Evolutionary conservation across 2,113 vertebrate genomes (phyloP).

Genomic region (Cyanoramphus novaezelandiae): DNA sequence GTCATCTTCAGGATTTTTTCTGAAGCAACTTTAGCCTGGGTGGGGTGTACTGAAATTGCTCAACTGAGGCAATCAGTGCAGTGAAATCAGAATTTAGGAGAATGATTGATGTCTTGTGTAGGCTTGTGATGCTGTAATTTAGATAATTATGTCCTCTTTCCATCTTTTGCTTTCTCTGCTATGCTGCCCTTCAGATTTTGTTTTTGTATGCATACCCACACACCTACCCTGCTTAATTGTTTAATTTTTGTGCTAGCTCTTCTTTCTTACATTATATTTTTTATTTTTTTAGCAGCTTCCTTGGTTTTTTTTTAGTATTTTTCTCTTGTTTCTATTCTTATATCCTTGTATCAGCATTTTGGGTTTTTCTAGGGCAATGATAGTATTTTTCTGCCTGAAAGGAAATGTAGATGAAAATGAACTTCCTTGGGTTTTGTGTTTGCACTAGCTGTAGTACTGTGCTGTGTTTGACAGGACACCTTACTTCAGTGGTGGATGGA

Average conservation of each 20-base stretch:
- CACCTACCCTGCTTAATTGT: background rate
- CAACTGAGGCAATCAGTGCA: background rate
- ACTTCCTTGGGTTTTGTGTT: background rate
- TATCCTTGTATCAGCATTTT: background rate
- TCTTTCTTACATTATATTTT: background rate
- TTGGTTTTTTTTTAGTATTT: background rate
- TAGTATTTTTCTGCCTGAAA: background rate
- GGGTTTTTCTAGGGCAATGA: background rate
- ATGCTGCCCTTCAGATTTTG: background rate
- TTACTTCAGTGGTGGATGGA: background rate
- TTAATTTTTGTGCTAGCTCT: background rate
- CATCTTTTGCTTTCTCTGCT: background rate
- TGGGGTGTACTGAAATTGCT: background rate
- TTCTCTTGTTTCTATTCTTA: background rate
- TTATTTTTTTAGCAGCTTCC: background rate
- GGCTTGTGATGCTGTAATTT: background rate
- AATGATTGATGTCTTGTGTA: background rate
- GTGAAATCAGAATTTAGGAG: background rate
- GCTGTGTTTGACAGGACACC: background rate
- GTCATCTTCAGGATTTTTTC: background rate
- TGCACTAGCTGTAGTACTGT: background rate
- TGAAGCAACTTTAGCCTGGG: background rate
- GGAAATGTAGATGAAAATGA: background rate
- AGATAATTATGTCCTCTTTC: background rate
- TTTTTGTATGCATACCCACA: background rate